Conservation (phyloP, 2,888 invertebrate species). For the Adineta ricciae region DNA sequence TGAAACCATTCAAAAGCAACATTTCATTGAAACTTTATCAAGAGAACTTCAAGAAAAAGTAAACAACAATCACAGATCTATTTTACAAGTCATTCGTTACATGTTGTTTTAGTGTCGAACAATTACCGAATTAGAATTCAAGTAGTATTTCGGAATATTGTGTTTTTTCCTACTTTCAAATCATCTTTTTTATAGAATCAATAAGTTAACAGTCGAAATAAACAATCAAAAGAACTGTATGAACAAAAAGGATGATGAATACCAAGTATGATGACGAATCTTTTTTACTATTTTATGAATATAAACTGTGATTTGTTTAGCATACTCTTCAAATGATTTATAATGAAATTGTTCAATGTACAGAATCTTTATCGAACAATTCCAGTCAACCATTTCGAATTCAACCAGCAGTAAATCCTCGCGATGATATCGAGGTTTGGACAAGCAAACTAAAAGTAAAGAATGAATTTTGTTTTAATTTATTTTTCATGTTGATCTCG, state of each 20-base stretch:
- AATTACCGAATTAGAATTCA: neutral
- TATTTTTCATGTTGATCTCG: neutral
- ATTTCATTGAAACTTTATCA: neutral
- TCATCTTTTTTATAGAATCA: no score
- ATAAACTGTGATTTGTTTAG: neutral
- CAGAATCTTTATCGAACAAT: neutral
- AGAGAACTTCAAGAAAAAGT: neutral
- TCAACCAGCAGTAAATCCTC: neutral
- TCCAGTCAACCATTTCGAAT: neutral
- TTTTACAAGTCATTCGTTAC: no score
- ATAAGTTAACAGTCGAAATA: neutral
- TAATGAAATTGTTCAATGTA: neutral
- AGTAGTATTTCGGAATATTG: neutral
- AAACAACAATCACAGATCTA: neutral
- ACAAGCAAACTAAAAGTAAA: neutral
- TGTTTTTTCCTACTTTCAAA: neutral
- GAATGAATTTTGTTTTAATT: neutral
- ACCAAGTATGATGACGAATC: neutral
- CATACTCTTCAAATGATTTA: neutral
- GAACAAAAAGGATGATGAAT: neutral
- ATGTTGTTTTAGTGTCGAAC: neutral
- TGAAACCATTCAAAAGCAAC: neutral
- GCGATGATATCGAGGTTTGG: neutral
- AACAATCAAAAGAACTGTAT: neutral
- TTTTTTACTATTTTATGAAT: neutral